Evolutionary conservation across 2,113 vertebrate species (phyloP), one percentile per base, ranked within the genome.

Genomic region (Pedetes capensis): DNA sequence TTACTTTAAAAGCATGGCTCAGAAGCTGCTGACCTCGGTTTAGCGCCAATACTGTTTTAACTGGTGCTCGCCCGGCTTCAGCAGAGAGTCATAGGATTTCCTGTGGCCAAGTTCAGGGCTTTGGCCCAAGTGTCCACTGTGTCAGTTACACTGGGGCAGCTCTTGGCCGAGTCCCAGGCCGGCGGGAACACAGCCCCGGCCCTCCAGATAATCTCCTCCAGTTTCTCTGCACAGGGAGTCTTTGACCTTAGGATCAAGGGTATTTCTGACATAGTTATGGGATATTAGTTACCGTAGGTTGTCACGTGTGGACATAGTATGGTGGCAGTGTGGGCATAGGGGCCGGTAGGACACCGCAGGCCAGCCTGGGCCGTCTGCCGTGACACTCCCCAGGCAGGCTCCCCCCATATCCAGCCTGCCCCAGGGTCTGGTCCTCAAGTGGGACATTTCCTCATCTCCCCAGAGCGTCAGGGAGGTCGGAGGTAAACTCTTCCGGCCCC

Each of bases 111-210:
- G 76, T 63, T 55, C 7, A 10, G 39, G n/a, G 42, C 89, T 87
- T 66, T 32, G 1, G 0, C 16, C 61, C 9, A 4, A 39, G 32
- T 9, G 47, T 4, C 44, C 27, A 2, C 27, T 42, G 23, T 34
- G 17, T 29, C 1, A 11, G 34, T 61, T 32, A 18, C 0, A 17
- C 3, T 0, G 11, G 22, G 34, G 37, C 8, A 11, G 49, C 0
- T 42, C 49, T 29, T 25, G 53, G 20, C 22, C 34, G 20, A 49
- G 25, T 1, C n/a, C 20, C 14, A 3, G 20, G 12, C 6, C 23
- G 18, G 63, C 27, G 4, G 18, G 39, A 37, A 13, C 11, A 20
- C 39, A 59, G 25, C 7, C 3, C 5, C 2, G 0, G 9, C 23
- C 76, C 3, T 32, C 32, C 39, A 23, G 39, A 32, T 72, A 13